phyloP scores from a whole-genome alignment of 2,113 vertebrate genomes.

The Oxyruncus cristatus region DNA sequence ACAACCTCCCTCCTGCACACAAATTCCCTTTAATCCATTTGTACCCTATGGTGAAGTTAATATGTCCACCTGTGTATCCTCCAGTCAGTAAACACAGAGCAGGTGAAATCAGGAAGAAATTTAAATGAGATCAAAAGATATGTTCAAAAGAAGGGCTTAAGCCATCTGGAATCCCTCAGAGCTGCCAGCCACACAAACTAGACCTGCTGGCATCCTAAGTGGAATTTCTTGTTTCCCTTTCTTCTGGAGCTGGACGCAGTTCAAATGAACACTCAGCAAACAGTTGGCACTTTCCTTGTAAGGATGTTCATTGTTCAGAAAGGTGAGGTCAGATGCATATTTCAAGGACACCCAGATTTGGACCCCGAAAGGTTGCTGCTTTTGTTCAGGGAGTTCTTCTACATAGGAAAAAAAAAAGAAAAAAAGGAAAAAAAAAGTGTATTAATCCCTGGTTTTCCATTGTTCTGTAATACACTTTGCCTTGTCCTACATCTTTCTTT shows the following conservation, averaged over 20 bases:
- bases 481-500: slow-evolving; percentile 52
- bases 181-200: slow-evolving; percentile 61
- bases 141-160: slow-evolving; percentile 72
- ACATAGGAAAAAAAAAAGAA: not conserved
- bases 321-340: not conserved
- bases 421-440: not conserved
- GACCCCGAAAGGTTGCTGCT: not conserved
- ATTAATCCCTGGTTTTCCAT: slow-evolving; percentile 2
- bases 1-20: slow-evolving; percentile 24
- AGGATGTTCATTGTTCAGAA: slow-evolving; percentile 35
- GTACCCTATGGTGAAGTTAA: slow-evolving; percentile 43
- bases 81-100: slow-evolving; percentile 66
- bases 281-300: slow-evolving; percentile 48
- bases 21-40: slow-evolving; percentile 46
- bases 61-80: slow-evolving; percentile 66
- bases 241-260: slow-evolving; percentile 64
- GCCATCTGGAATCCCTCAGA: slow-evolving; percentile 74
- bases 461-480: slow-evolving; percentile 32
- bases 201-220: slow-evolving; percentile 65
- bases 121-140: slow-evolving; percentile 75
- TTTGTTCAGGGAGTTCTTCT: not conserved
- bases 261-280: slow-evolving; percentile 53
- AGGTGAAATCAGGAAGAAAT: slow-evolving; percentile 78
- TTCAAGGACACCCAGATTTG: not conserved
- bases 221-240: slow-evolving; percentile 68